Conservation (phyloP, 2,113 vertebrate species). For the Plecotus auritus region DNA sequence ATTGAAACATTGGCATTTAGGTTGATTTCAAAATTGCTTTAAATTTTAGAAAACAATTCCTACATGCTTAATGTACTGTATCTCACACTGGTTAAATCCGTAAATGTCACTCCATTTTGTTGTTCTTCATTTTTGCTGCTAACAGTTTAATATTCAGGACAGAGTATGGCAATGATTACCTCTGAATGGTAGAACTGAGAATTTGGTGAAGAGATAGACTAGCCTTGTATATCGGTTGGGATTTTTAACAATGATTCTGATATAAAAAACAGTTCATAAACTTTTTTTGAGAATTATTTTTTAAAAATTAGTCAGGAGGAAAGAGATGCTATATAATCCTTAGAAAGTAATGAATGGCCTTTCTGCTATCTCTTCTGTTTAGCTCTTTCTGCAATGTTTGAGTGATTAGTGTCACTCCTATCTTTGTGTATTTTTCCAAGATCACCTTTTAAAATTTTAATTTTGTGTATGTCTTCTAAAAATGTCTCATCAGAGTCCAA, state of each 20-base stretch:
- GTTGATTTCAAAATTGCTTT: constrained; percentile 38
- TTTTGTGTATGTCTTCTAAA: constrained; percentile 26
- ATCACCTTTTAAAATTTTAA: not conserved
- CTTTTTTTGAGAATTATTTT: constrained; percentile 7
- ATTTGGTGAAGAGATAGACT: not conserved
- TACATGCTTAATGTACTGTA: not conserved
- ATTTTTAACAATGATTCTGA: not conserved
- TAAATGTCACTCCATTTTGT: not conserved
- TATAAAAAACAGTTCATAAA: not conserved
- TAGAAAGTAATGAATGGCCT: not conserved
- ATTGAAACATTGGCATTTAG: constrained; percentile 19
- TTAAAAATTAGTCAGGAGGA: not conserved
- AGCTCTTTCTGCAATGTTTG: not conserved
- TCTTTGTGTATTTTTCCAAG: not conserved
- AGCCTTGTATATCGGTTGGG: not conserved
- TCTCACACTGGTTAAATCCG: not conserved
- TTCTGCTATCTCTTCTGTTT: not conserved
- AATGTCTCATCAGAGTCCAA: not conserved
- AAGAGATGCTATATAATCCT: constrained; percentile 21
- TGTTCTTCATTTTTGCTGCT: not conserved
- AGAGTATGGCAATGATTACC: not conserved
- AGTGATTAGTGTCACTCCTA: not conserved
- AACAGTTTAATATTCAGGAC: not conserved
- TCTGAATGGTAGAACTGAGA: not conserved
- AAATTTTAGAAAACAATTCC: constrained; percentile 32